phyloP scores from a whole-genome alignment of 2,888 invertebrate species.

The Monopis laevigella region DNA sequence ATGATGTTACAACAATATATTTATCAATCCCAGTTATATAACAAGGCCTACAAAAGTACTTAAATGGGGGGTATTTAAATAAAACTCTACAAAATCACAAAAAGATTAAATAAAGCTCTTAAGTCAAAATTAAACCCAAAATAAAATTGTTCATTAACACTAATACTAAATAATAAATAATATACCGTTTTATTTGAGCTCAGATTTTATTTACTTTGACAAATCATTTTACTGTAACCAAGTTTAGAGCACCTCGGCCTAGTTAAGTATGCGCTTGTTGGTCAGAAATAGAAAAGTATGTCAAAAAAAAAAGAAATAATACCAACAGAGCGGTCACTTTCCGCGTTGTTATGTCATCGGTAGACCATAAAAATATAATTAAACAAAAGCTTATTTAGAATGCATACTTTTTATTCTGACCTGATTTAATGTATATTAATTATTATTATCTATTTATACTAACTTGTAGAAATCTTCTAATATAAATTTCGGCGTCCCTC shows the following conservation, averaged over 20 bases:
- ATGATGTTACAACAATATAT: too few relatives aligned
- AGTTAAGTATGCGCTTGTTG: too few relatives aligned
- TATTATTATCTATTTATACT: too few relatives aligned
- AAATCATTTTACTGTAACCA: background rate
- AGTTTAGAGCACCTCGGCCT: too few relatives aligned
- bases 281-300: constrained; percentile 7
- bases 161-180: background rate
- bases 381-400: background rate
- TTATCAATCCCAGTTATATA: too few relatives aligned
- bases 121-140: background rate
- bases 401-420: constrained; percentile 3
- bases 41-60: too few relatives aligned
- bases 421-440: too few relatives aligned
- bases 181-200: background rate
- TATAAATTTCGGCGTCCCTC: too few relatives aligned
- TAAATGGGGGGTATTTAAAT: too few relatives aligned
- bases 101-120: background rate
- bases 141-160: background rate
- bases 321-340: background rate
- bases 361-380: constrained; percentile 1
- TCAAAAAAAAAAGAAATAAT: constrained; percentile 1
- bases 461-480: too few relatives aligned
- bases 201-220: background rate
- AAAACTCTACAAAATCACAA: too few relatives aligned
- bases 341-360: constrained; percentile 5